Conservation (phyloP, 2,888 invertebrate species). For the Rhingia campestris region DNA sequence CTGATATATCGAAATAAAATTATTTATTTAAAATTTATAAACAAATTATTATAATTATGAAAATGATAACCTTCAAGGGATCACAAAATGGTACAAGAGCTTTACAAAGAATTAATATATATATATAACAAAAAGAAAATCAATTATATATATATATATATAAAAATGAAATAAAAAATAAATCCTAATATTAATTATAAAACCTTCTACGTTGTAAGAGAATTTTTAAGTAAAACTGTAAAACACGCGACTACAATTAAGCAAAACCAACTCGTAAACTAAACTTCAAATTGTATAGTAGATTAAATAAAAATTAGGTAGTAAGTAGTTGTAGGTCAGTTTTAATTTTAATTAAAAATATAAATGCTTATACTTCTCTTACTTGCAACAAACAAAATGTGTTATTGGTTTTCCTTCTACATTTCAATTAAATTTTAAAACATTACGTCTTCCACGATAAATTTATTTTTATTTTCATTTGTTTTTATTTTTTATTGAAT, state of each 20-base stretch:
- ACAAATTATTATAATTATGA: conserved; percentile 74
- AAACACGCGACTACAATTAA: conserved; percentile 61
- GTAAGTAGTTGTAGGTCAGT: conserved; percentile 11
- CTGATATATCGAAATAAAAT: conserved; percentile 53
- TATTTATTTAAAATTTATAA: conserved; percentile 70
- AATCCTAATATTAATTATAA: conserved; percentile 40
- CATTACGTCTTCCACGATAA: conserved; percentile 66
- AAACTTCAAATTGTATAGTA: conserved; percentile 58
- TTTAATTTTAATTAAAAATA: conserved; percentile 24
- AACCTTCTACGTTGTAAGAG: conserved; percentile 34
- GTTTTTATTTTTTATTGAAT: conserved; percentile 4
- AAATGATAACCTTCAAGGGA: conserved; percentile 77
- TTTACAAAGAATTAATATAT: conserved; percentile 75
- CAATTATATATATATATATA: conserved; percentile 52
- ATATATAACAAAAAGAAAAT: conserved; percentile 22
- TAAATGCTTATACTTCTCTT: conserved; percentile 10
- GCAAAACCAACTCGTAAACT: conserved; percentile 31
- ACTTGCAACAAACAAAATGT: conserved; percentile 6
- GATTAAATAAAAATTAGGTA: conserved; percentile 36
- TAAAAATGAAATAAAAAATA: conserved; percentile 53
- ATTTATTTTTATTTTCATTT: conserved; percentile 12
- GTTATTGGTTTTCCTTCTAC: neutral
- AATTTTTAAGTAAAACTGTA: conserved; percentile 55
- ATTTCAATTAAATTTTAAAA: conserved; percentile 21
- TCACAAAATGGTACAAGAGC: conserved; percentile 77